Conservation (phyloP, 2,113 vertebrate genomes). For the Tympanuchus pallidicinctus region DNA sequence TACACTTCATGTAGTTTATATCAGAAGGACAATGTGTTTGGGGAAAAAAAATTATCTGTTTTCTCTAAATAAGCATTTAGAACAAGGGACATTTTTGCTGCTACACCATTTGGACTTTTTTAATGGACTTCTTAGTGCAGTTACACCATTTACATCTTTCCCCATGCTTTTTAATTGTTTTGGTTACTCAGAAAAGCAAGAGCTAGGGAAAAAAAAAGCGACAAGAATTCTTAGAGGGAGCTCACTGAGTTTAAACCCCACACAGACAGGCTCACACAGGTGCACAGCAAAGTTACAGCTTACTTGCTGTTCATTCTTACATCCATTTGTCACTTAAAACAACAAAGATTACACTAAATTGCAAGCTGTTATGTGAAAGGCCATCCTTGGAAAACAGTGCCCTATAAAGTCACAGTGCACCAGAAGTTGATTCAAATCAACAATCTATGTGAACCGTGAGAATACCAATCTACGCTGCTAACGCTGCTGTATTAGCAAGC, state of each 20-base stretch:
- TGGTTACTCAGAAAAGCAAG: neutral
- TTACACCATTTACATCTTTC: neutral
- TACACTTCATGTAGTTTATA: neutral
- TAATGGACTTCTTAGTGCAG: neutral
- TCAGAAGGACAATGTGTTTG: neutral
- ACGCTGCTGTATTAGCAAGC: neutral
- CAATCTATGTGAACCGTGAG: neutral
- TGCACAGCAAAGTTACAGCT: neutral
- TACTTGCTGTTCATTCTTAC: neutral
- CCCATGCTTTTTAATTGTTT: neutral
- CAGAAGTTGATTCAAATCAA: neutral
- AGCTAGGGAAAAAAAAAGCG: neutral
- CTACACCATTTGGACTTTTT: neutral
- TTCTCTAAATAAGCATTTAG: neutral
- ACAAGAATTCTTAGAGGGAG: neutral
- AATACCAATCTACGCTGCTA: neutral
- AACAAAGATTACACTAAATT: neutral
- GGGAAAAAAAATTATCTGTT: neutral
- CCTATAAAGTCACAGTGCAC: neutral
- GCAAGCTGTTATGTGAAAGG: neutral
- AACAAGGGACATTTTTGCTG: neutral
- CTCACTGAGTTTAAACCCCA: neutral
- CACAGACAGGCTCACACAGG: fast-evolving
- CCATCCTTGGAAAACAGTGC: neutral
- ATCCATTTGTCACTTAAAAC: neutral